A percentile compares a stretch with the other conserved stretches of the same genome.
phyloP scores from a whole-genome alignment of 2,888 invertebrate genomes.

The Teleiodes luculella region DNA sequence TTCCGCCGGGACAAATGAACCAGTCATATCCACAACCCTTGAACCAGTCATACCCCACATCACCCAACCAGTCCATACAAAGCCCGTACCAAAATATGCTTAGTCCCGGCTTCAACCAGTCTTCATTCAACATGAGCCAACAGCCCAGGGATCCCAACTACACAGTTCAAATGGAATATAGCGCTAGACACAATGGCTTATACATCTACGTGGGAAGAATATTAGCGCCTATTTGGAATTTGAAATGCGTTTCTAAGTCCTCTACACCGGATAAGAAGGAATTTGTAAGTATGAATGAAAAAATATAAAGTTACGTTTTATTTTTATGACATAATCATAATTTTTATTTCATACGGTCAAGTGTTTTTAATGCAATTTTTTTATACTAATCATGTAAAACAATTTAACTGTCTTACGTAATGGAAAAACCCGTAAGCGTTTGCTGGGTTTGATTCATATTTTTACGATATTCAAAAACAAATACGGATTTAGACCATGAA shows the following conservation, averaged over 20 bases:
- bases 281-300: slow-evolving; percentile 67
- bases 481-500: too few species aligned
- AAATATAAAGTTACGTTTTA: too few species aligned
- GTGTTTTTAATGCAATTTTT: too few species aligned
- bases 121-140: slow-evolving; percentile 59
- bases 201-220: slow-evolving; percentile 94
- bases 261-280: slow-evolving; percentile 72
- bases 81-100: slow-evolving; percentile 56
- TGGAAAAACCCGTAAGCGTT: too few species aligned
- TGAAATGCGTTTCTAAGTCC: slow-evolving; percentile 83
- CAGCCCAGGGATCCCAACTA: slow-evolving; percentile 58
- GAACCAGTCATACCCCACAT: slow-evolving; percentile 56
- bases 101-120: slow-evolving; percentile 63
- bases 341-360: too few species aligned
- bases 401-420: too few species aligned
- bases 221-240: slow-evolving; percentile 92
- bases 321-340: too few species aligned
- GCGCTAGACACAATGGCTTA: slow-evolving; percentile 93
- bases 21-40: slow-evolving; percentile 57
- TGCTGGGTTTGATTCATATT: too few species aligned
- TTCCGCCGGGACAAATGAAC: slow-evolving; percentile 52
- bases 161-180: slow-evolving; percentile 68
- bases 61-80: slow-evolving; percentile 52
- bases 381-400: too few species aligned
- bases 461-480: too few species aligned